A percentile compares a stretch with the other conserved stretches of the same genome.
phyloP scores from a whole-genome alignment of 1,140 invertebrate species.

The Muscidifurax raptorellus region DNA sequence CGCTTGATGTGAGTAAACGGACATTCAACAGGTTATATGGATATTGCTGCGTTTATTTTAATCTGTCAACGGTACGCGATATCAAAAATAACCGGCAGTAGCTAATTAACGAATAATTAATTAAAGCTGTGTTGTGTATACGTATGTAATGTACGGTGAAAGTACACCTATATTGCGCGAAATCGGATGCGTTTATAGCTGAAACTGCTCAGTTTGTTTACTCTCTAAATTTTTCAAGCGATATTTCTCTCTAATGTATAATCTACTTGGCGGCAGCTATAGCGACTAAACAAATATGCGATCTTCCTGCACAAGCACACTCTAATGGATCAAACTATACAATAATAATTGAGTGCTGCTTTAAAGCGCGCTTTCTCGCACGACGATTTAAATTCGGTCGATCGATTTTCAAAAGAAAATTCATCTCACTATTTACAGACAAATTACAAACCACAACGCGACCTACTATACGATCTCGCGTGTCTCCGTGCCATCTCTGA shows the following conservation, averaged over 20 bases:
- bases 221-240: conserved; percentile 29
- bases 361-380: not conserved
- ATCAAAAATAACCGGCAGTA: too few species aligned
- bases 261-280: not conserved
- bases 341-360: not conserved
- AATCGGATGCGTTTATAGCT: not conserved
- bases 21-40: not conserved
- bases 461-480: too few species aligned
- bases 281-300: not conserved
- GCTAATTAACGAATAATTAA: too few species aligned
- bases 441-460: too few species aligned
- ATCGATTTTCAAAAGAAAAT: not conserved
- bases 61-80: too few species aligned
- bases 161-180: not conserved
- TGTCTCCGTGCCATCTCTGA: too few species aligned
- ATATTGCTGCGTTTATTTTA: not conserved
- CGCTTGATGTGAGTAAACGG: not conserved
- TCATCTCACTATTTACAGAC: not conserved
- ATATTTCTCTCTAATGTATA: not conserved
- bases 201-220: not conserved
- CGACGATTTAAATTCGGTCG: not conserved
- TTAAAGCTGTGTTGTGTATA: too few species aligned
- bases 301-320: not conserved
- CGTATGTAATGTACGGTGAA: not conserved
- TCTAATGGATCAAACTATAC: not conserved